Evolutionary conservation across 37 sponge, comb jelly and placozoan genomes (phyloP).

Genomic region (Beroe forskalii): DNA sequence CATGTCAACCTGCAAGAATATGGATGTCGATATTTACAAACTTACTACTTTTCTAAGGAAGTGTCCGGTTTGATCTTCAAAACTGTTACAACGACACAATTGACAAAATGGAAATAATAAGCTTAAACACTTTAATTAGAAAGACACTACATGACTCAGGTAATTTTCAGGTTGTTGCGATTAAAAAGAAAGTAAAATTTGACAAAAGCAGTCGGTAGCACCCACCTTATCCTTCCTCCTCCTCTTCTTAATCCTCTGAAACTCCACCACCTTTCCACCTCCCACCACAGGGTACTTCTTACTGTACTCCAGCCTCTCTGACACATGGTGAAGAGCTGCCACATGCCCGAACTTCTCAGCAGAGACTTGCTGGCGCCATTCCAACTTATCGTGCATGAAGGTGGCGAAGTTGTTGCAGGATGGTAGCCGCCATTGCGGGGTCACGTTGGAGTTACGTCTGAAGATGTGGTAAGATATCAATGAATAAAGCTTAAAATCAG

Average conservation of each 20-base stretch:
- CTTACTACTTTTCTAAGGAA: too few relatives aligned
- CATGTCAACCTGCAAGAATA: not conserved
- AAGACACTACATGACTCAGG: too few relatives aligned
- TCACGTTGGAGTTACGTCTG: not conserved
- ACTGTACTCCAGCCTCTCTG: not conserved
- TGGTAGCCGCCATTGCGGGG: conserved; percentile 21
- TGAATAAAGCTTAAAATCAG: too few relatives aligned
- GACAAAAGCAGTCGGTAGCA: too few relatives aligned
- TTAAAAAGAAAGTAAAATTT: too few relatives aligned
- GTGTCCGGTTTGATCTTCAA: too few relatives aligned
- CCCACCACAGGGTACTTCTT: not conserved
- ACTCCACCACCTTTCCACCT: not conserved
- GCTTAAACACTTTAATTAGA: too few relatives aligned
- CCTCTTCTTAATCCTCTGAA: not conserved
- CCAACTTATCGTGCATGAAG: conserved; percentile 6
- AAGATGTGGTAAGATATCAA: not conserved
- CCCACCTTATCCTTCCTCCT: conserved; percentile 7
- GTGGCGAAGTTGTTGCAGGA: not conserved
- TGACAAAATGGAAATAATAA: too few relatives aligned
- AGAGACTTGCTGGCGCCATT: conserved; percentile 14
- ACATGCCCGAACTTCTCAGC: conserved; percentile 51
- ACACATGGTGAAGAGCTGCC: conserved; percentile 47
- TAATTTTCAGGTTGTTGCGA: too few relatives aligned
- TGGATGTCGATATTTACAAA: too few relatives aligned
- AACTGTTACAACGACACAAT: too few relatives aligned